These are phyloP conservation scores for Pyrrhia umbra DNA, from an alignment of 2,888 invertebrate genomes.

Conservation along the genomic window DNA sequence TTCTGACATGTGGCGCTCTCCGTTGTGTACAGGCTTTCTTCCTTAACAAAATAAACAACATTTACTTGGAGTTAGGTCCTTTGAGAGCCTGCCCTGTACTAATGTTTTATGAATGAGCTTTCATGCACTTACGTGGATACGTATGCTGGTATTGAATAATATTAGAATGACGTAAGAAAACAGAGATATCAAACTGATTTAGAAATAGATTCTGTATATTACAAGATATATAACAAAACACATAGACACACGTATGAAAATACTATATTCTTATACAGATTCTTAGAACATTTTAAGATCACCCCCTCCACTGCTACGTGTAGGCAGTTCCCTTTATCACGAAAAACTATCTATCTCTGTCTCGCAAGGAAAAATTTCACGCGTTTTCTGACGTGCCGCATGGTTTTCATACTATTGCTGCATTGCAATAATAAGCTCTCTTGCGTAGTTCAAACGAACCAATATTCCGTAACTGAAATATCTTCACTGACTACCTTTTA, in stretches of 20 bases:
- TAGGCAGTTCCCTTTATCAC: conserved; percentile 88
- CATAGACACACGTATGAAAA: conserved; percentile 50
- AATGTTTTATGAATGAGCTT: conserved; percentile 88
- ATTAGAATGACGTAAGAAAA: conserved; percentile 43
- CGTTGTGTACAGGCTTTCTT: conserved; percentile 88
- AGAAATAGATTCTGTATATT: conserved; percentile 9
- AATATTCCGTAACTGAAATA: conserved; percentile 49
- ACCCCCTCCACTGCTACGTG: conserved; percentile 83
- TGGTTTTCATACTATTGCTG: conserved; percentile 72
- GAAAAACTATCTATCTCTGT: conserved; percentile 86
- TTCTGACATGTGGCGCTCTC: conserved; percentile 88
- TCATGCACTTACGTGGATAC: conserved; percentile 79
- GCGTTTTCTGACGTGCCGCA: conserved; percentile 77
- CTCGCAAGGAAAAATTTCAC: conserved; percentile 84
- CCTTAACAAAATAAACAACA: conserved; percentile 89
- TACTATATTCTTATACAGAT: conserved; percentile 72
- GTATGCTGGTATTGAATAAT: conserved; percentile 52
- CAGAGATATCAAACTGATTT: conserved; percentile 7
- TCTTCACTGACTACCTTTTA: conserved; percentile 64
- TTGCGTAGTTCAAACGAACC: conserved; percentile 42
- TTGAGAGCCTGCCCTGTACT: conserved; percentile 83
- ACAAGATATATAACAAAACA: conserved; percentile 48
- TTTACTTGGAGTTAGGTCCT: conserved; percentile 88
- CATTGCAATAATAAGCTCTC: conserved; percentile 64
- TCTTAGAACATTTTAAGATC: conserved; percentile 86